phyloP scores from a whole-genome alignment of 2,797 vertebrate genomes.

The Cephalopachus bancanus region DNA sequence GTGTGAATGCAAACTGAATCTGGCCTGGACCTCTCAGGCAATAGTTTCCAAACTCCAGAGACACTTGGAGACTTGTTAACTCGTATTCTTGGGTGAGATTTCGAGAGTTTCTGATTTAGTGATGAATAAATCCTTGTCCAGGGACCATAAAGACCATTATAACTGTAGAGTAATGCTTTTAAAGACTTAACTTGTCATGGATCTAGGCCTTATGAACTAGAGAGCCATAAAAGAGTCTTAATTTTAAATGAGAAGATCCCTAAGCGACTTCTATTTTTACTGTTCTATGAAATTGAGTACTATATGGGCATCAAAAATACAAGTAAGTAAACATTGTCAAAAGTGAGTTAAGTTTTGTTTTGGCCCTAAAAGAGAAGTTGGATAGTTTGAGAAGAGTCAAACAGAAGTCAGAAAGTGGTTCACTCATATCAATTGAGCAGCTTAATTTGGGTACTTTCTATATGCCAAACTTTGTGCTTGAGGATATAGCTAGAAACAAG shows the following conservation, averaged over 20 bases:
- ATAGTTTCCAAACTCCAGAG: not conserved
- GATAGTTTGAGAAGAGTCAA: not conserved
- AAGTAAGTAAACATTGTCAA: slow-evolving; percentile 5
- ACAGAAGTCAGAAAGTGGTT: slow-evolving; percentile 31
- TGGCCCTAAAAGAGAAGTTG: not conserved
- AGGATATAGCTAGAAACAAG: not conserved
- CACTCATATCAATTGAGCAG: not conserved
- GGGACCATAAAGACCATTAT: not conserved
- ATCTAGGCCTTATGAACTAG: not conserved
- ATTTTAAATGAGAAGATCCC: slow-evolving; percentile 30
- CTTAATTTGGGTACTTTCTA: not conserved
- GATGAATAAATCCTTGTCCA: not conserved
- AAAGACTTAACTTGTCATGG: slow-evolving; percentile 25
- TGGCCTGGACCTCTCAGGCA: not conserved
- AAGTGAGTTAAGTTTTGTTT: slow-evolving; percentile 9
- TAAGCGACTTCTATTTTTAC: slow-evolving; percentile 50
- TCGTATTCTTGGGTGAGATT: not conserved
- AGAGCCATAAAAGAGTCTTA: not conserved
- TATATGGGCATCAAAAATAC: slow-evolving; percentile 14
- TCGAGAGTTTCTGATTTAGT: not conserved
- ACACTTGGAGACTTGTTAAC: not conserved
- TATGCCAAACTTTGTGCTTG: not conserved
- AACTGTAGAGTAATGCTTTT: slow-evolving; percentile 31
- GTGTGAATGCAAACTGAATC: not conserved
- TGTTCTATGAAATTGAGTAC: slow-evolving; percentile 6